phyloP scores from a whole-genome alignment of 1,140 invertebrate species.

The Ceratina calcarata region DNA sequence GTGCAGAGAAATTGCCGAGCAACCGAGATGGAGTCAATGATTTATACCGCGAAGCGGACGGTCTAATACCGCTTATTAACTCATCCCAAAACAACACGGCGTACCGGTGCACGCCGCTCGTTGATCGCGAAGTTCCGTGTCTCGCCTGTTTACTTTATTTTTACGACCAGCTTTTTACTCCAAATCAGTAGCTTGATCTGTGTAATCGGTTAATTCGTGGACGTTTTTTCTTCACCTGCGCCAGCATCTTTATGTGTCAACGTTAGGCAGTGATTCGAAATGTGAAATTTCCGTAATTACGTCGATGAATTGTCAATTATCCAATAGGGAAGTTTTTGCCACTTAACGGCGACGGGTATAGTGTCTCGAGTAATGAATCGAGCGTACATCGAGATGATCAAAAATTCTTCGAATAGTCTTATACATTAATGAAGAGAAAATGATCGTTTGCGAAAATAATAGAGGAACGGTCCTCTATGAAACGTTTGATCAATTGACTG shows the following conservation, averaged over 20 bases:
- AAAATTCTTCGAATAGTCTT: too few relatives aligned
- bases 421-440: too few relatives aligned
- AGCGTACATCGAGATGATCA: too few relatives aligned
- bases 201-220: background rate
- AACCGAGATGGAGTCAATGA: conserved; percentile 17
- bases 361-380: too few relatives aligned
- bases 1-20: background rate
- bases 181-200: background rate
- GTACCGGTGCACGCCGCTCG: background rate
- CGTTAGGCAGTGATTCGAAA: too few relatives aligned
- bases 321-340: too few relatives aligned
- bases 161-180: background rate
- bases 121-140: conserved; percentile 44
- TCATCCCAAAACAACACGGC: conserved; percentile 29
- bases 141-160: conserved; percentile 11
- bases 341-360: too few relatives aligned
- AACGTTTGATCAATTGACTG: background rate
- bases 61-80: conserved; percentile 51
- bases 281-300: too few relatives aligned
- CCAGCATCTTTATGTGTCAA: too few relatives aligned
- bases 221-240: background rate
- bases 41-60: conserved; percentile 16
- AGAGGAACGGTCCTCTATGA: too few relatives aligned
- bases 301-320: too few relatives aligned
- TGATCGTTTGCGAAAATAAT: too few relatives aligned